A percentile compares a stretch with the other conserved stretches of the same genome.
These are phyloP conservation scores for Ctenicera cuprea DNA, from an alignment of 2,888 invertebrate species.

Conservation along the genomic window DNA sequence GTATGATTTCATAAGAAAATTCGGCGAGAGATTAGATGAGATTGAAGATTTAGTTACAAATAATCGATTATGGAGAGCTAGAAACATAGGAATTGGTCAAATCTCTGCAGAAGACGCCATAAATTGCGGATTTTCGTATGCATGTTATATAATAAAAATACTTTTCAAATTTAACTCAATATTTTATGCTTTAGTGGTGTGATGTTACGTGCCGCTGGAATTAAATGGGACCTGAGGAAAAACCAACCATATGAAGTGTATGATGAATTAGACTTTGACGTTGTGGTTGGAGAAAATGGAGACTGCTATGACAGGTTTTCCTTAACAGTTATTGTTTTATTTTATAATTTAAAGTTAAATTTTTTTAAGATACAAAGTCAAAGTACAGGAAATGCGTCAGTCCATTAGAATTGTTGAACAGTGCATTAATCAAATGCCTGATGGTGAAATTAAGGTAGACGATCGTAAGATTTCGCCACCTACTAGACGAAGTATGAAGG, in stretches of 20 bases:
- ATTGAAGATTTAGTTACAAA: constrained; percentile 85
- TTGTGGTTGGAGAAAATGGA: constrained; percentile 87
- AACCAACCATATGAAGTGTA: constrained; percentile 90
- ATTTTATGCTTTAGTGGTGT: constrained; percentile 76
- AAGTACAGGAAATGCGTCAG: constrained; percentile 84
- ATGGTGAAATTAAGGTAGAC: constrained; percentile 85
- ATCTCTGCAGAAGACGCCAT: constrained; percentile 86
- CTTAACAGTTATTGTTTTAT: background rate
- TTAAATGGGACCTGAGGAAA: constrained; percentile 93
- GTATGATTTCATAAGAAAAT: constrained; percentile 80
- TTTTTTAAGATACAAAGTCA: constrained; percentile 65
- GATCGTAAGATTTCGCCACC: constrained; percentile 88
- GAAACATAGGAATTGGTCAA: constrained; percentile 84
- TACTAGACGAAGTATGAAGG: constrained; percentile 86
- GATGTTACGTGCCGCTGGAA: constrained; percentile 87
- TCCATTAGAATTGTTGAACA: constrained; percentile 86
- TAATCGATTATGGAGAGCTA: constrained; percentile 84
- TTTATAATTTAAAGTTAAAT: background rate
- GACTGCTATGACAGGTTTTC: constrained; percentile 87
- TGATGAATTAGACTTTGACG: constrained; percentile 87
- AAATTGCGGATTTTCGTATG: constrained; percentile 80
- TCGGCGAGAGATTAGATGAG: constrained; percentile 87
- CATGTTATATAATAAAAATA: constrained; percentile 30
- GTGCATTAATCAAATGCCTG: constrained; percentile 89
- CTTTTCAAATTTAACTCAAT: background rate